Percentiles rank a stretch among this genome's conserved stretches.
These are phyloP conservation scores for Pachyramphus minor DNA, from an alignment of 2,113 vertebrate species.

Conservation along the genomic window DNA sequence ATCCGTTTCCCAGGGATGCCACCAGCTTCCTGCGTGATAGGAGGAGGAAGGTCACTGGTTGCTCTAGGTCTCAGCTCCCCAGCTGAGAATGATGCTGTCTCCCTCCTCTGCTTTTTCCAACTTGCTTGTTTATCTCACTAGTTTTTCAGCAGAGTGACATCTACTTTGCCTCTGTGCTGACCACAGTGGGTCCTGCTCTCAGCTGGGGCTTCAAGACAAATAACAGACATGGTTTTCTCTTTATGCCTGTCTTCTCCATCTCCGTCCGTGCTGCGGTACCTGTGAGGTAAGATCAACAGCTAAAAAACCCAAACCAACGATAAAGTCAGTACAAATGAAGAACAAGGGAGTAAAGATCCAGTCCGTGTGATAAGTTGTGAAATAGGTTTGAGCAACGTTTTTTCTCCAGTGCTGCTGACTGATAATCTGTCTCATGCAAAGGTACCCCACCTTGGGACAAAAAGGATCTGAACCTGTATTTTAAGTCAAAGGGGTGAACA, in stretches of 20 bases:
- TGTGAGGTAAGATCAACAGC: constrained; percentile 37
- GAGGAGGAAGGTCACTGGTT: background rate
- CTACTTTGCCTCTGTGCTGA: background rate
- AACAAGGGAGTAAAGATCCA: background rate
- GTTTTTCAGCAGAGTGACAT: background rate
- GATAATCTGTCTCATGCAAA: background rate
- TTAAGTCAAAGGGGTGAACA: constrained; percentile 13
- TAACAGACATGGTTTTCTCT: background rate
- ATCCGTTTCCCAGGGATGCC: background rate
- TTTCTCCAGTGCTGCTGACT: background rate
- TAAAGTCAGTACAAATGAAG: background rate
- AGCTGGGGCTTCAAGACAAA: background rate
- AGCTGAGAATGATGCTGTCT: background rate
- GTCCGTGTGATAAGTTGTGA: background rate
- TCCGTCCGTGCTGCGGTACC: background rate
- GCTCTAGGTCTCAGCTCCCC: background rate
- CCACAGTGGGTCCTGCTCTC: background rate
- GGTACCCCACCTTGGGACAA: background rate
- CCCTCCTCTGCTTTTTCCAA: background rate
- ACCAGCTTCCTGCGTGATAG: background rate
- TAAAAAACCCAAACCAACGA: background rate
- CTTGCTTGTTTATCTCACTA: background rate
- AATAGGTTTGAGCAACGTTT: background rate
- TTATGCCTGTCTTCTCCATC: background rate
- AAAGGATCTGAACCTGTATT: background rate